A percentile compares a stretch with the other conserved stretches of the same genome.
phyloP scores from a whole-genome alignment of 2,888 invertebrate genomes.

The Oxystoma pomonae region DNA sequence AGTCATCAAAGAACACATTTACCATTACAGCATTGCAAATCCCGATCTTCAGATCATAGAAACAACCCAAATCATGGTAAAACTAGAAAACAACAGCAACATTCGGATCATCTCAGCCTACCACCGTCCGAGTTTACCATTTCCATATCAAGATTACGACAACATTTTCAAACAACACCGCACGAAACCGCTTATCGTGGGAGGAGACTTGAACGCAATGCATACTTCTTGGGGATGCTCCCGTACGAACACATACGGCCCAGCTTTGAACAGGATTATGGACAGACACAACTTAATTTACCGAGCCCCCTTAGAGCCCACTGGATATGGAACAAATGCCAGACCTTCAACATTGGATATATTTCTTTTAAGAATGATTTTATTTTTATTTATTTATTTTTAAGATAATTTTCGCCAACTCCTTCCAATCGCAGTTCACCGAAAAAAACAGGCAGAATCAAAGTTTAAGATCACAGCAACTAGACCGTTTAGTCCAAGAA shows the following conservation, averaged over 20 bases:
- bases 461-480: no score
- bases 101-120: neutral
- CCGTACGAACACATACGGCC: neutral
- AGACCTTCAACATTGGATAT: no score
- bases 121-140: neutral
- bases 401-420: neutral
- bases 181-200: neutral
- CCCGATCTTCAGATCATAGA: neutral
- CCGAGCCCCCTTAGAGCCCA: neutral
- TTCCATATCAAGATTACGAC: neutral
- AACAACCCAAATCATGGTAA: neutral
- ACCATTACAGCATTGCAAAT: no score
- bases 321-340: neutral
- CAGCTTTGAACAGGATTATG: neutral
- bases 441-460: neutral
- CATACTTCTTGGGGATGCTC: neutral
- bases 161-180: no score
- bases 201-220: neutral
- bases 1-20: no score
- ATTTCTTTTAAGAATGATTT: no score
- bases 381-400: no score
- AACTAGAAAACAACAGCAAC: no score
- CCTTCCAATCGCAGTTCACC: neutral
- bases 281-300: neutral
- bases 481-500: no score